Evolutionary conservation across 2,888 invertebrate genomes (phyloP), one percentile per base, ranked within the genome.

Genomic region (Zootermopsis nevadensis): DNA sequence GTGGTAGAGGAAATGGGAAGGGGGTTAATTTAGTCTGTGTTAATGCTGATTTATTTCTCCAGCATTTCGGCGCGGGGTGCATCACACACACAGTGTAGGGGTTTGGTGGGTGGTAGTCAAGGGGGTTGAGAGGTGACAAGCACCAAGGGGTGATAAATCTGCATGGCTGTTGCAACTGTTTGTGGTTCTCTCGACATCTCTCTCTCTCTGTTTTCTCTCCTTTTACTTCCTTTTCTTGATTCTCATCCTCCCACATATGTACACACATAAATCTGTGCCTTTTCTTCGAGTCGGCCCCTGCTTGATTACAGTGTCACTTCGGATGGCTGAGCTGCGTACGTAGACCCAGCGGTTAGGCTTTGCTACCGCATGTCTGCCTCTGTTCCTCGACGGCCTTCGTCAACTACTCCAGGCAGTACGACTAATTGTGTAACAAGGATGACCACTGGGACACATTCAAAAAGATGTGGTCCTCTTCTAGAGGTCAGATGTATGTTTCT

Each of bases 21-120:
- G 83, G 83, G 85, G 85, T 84, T 85, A 85, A 85, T 85, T 85
- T 85, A 85, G 84, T 83, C 84, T 80, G 85, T 83, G 85, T 85
- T 85, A 85, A 85, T 85, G 83, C 85, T 85, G 85, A 85, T 85
- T 85, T 85, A 85, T 82, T 82, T 82, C 80, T 76, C 80, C 82
- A 66, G 79, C 66, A 66, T 82, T 82, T 83, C 77, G 38, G 69
- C 38, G 81, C 30, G 81, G 48, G 69, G 81, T 24, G 33, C 53
- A 31, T 31, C 72, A 72, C 67, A 79, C 77, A 66, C 76, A 53
- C 27, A 48, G 69, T 55, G 74, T 77, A 72, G 77, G 79, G 82
- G 30, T 27, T 42, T 55, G n/a, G 67, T 55, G 79, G 72, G 69
- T 74, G 74, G 72, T 48, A 53, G 48, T 53, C 55, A n/a, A 38